phyloP scores from a whole-genome alignment of 2,888 invertebrate genomes.

The Oscheius sp. region DNA sequence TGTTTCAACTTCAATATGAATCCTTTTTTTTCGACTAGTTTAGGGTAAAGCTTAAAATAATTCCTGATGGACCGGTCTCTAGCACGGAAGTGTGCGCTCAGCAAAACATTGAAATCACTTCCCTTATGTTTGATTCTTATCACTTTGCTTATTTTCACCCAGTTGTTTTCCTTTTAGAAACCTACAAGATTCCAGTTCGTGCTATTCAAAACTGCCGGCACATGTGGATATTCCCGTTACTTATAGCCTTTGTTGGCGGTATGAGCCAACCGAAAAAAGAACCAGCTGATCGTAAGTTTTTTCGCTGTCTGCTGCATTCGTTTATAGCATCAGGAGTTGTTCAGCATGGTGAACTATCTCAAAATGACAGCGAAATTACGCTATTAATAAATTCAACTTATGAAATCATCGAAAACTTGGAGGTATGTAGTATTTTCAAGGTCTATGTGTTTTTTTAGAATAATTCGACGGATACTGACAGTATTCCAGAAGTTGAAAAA shows the following conservation, averaged over 20 bases:
- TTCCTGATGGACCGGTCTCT: conserved; percentile 15
- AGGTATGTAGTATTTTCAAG: conserved; percentile 29
- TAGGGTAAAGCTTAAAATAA: neutral
- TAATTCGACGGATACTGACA: conserved; percentile 25
- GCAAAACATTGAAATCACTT: neutral
- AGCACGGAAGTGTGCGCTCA: conserved; percentile 9
- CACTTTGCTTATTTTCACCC: neutral
- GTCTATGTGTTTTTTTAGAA: neutral
- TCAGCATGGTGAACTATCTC: conserved; percentile 43
- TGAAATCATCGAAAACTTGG: conserved; percentile 49
- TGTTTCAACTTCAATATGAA: neutral
- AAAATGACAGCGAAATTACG: conserved; percentile 49
- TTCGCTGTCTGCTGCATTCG: neutral
- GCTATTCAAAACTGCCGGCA: no score
- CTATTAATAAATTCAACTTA: conserved; percentile 50
- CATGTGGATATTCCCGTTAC: conserved; percentile 1
- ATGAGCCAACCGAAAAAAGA: conserved; percentile 23
- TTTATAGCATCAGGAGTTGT: neutral
- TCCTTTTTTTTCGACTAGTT: neutral
- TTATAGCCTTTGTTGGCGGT: conserved; percentile 13
- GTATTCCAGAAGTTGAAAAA: neutral
- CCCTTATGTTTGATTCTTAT: neutral
- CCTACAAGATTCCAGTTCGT: no score
- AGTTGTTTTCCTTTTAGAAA: neutral
- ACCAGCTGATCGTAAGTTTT: conserved; percentile 11